Percentiles rank a stretch among this genome's conserved stretches.
phyloP scores from a whole-genome alignment of 2,797 vertebrate genomes.

The Vespertilio murinus region DNA sequence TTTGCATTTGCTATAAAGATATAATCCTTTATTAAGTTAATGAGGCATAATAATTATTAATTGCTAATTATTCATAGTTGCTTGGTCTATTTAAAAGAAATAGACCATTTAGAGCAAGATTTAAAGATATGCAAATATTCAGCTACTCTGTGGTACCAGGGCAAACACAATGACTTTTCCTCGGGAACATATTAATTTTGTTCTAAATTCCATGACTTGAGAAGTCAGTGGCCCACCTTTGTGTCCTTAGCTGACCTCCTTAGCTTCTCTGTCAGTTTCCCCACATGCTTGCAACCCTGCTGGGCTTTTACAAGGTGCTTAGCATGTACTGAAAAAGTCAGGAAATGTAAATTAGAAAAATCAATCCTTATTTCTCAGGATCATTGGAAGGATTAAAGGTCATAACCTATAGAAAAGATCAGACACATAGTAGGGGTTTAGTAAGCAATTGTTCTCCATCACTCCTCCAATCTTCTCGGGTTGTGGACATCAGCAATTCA shows the following conservation, averaged over 20 bases:
- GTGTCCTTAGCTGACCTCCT: neutral
- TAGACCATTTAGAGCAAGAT: slow-evolving; percentile 72
- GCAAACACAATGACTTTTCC: neutral
- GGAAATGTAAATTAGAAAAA: neutral
- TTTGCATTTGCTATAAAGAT: slow-evolving; percentile 69
- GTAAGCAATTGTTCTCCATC: neutral
- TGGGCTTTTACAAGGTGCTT: neutral
- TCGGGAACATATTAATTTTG: neutral
- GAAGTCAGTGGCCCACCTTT: neutral
- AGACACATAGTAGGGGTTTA: neutral
- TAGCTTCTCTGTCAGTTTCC: neutral
- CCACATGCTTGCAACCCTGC: too few relatives aligned
- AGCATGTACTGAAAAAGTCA: neutral
- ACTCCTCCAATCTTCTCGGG: neutral
- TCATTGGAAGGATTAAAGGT: neutral
- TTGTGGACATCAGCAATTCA: neutral
- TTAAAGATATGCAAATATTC: slow-evolving; percentile 63
- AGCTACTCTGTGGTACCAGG: neutral
- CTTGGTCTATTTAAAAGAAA: slow-evolving; percentile 66
- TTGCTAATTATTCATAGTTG: slow-evolving; percentile 73
- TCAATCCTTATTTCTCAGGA: neutral
- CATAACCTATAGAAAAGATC: neutral
- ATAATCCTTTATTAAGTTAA: slow-evolving; percentile 77
- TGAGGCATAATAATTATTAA: slow-evolving; percentile 77
- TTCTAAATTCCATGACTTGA: neutral